These are phyloP conservation scores for Potamilus streckersoni DNA, from an alignment of 1,140 invertebrate species.

Conservation along the genomic window DNA sequence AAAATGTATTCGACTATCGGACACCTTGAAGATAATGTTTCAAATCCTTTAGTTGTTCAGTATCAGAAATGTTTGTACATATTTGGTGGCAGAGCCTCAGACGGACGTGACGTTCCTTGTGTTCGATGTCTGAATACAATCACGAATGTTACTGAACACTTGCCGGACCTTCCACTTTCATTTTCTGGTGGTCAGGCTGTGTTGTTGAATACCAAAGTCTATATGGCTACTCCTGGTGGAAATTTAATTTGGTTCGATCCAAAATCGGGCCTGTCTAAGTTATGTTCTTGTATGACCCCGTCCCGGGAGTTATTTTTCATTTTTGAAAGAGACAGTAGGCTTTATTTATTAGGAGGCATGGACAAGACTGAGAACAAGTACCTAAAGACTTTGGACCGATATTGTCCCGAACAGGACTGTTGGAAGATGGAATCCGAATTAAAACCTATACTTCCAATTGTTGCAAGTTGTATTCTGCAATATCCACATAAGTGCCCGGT, in stretches of 20 bases:
- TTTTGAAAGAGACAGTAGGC: constrained; percentile 1
- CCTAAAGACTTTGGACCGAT: constrained; percentile 8
- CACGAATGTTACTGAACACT: background rate
- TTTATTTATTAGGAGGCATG: constrained; percentile 12
- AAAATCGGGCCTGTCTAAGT: constrained; percentile 14
- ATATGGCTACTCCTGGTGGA: constrained; percentile 16
- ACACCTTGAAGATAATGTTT: constrained; percentile 5
- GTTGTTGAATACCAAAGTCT: constrained; percentile 17
- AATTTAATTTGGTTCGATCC: constrained; percentile 20
- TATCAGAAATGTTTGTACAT: constrained; percentile 15
- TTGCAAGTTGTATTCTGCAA: constrained; percentile 15
- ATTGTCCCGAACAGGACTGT: constrained; percentile 9
- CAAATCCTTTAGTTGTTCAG: background rate
- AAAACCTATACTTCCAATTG: background rate
- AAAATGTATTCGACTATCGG: constrained; percentile 4
- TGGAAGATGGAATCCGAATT: constrained; percentile 8
- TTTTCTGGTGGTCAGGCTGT: constrained; percentile 26
- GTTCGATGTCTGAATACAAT: constrained; percentile 20
- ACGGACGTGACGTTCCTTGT: constrained; percentile 1
- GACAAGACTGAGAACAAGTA: background rate
- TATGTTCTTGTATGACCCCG: constrained; percentile 14
- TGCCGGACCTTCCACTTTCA: constrained; percentile 9
- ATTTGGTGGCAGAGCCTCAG: constrained; percentile 16
- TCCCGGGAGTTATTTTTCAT: constrained; percentile 14
- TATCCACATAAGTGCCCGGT: constrained; percentile 19